Conservation (phyloP, 2,888 invertebrate species). For the Tipula vernalis region DNA sequence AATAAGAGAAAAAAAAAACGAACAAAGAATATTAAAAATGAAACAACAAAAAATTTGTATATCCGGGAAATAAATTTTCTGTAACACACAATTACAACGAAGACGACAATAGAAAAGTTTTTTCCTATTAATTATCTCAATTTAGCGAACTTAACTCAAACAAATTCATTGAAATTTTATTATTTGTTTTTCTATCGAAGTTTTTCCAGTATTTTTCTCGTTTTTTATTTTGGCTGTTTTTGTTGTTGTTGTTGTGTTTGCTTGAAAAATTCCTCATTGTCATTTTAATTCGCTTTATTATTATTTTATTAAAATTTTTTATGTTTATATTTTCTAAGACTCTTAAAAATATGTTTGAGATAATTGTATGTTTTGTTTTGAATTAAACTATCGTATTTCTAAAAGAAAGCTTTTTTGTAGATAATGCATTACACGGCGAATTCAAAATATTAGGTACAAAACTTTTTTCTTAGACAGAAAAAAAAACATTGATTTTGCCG, state of each 20-base stretch:
- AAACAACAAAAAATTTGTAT: background rate
- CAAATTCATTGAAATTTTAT: background rate
- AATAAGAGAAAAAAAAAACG: background rate
- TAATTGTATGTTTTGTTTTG: too few species aligned
- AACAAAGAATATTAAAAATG: background rate
- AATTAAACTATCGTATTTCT: too few species aligned
- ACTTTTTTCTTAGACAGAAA: too few species aligned
- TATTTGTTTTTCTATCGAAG: background rate
- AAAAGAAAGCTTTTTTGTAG: too few species aligned
- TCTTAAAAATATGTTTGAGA: too few species aligned
- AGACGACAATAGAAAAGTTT: background rate
- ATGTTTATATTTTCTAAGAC: too few species aligned
- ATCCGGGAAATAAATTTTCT: background rate
- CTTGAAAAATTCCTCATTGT: background rate
- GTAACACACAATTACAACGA: background rate
- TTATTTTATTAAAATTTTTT: background rate
- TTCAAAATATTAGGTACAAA: too few species aligned
- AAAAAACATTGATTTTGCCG: too few species aligned
- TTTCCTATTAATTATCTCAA: constrained; percentile 4
- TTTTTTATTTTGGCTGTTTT: background rate
- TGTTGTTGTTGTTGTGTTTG: too few species aligned
- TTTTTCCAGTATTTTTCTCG: background rate
- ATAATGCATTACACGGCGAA: too few species aligned
- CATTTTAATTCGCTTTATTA: background rate
- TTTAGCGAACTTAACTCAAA: background rate